Base-by-base conservation (phyloP, 2,888 invertebrate species). In the Gymnocheta viridis region DNA sequence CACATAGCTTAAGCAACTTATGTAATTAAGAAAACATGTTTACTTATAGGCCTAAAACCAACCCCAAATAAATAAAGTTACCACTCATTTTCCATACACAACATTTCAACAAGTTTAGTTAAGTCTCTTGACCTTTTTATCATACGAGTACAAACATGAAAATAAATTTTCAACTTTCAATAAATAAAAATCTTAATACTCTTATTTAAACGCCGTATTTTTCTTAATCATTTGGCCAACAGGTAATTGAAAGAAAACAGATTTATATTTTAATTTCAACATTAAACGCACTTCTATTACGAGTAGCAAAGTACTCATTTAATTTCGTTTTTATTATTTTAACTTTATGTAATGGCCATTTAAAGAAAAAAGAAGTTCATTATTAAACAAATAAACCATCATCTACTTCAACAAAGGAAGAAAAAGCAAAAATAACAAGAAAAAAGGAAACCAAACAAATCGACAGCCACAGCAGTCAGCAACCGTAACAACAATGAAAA, bases 291-390 rank as follows among this genome's bases (percentile, higher is more conserved):
- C 29, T 51, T 60, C 41, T 69, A 66, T 66, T 76, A 7, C n/a
- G n/a, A n/a, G n/a, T n/a, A 54, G 32, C 29, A 17, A 56, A 66
- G 51, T 70, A 62, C 51, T 41, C 60, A 60, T 77, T 78, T 60
- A 19, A 54, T 54, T 64, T 74, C n/a, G 3, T 41, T 60, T 56
- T 70, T 78, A 54, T 78, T 69, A 69, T 51, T 60, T 78, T 41
- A 60, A 69, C 35, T 78, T 69, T 78, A 78, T 78, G 69, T 69
- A 60, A 78, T 29, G 38, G 69, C 22, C 51, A 78, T 54, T n/a
- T 70, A 44, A 22, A 32, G 69, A 70, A 78, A 62, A 49, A 69
- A 54, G 32, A 41, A 70, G 62, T 70, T 69, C 70, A 35, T 70
- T 70, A 70, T 72, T 72, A 44, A 47, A 47, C 54, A 64, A 70